A percentile compares a stretch with the other conserved stretches of the same genome.
Conservation (phyloP, 2,113 vertebrate genomes). For the Podiceps cristatus region DNA sequence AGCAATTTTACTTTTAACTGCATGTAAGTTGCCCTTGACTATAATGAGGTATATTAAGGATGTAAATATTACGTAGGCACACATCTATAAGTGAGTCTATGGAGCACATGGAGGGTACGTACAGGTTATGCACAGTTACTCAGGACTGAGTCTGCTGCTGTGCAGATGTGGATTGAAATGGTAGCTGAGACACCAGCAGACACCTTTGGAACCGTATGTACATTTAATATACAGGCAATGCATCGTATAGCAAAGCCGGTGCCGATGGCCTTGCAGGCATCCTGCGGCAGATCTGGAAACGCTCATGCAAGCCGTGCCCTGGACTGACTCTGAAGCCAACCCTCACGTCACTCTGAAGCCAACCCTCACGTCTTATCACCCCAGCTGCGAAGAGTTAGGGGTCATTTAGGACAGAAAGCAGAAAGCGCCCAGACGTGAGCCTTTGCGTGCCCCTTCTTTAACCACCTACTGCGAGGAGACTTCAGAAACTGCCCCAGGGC, state of each 20-base stretch:
- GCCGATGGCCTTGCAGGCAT: not conserved
- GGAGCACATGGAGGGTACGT: not conserved
- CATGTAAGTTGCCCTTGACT: not conserved
- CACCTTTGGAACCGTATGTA: not conserved
- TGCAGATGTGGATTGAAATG: not conserved
- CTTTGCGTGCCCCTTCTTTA: not conserved
- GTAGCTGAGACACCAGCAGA: not conserved
- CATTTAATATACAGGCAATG: fast-evolving
- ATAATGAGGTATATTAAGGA: not conserved
- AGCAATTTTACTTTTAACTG: constrained; percentile 53
- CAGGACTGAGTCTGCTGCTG: not conserved
- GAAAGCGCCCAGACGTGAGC: not conserved
- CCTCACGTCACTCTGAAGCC: not conserved
- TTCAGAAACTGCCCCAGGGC: not conserved
- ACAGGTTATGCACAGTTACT: not conserved
- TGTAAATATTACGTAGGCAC: constrained; percentile 12
- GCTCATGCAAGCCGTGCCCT: not conserved
- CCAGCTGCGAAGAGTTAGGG: not conserved
- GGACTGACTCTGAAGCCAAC: not conserved
- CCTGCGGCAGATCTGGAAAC: not conserved
- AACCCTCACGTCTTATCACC: not conserved
- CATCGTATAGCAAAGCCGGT: not conserved
- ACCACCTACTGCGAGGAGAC: not conserved
- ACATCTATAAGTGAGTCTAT: not conserved
- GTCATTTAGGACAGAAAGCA: not conserved